Evolutionary conservation across 2,113 vertebrate species (phyloP).

Genomic region (Tyto alba): DNA sequence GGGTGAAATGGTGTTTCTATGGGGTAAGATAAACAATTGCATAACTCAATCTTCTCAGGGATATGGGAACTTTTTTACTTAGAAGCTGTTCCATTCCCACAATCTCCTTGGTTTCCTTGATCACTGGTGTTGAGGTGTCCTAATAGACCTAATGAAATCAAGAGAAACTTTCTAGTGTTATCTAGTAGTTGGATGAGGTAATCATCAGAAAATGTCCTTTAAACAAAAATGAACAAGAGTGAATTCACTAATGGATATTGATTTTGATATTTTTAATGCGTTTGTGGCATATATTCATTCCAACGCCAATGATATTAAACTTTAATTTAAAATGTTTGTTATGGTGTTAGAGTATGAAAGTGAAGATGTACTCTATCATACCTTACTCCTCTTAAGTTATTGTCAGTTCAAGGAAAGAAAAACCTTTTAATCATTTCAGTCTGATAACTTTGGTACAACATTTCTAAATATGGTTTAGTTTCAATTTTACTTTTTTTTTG

Average conservation of each 20-base stretch:
- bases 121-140: not conserved
- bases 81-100: not conserved
- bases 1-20: not conserved
- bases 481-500: not conserved
- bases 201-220: not conserved
- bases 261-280: not conserved
- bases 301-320: not conserved
- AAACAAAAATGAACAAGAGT: not conserved
- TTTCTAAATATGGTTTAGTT: not conserved
- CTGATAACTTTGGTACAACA: not conserved
- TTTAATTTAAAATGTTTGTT: not conserved
- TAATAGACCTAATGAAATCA: not conserved
- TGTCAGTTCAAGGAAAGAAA: not conserved
- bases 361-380: not conserved
- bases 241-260: not conserved
- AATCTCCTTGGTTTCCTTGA: not conserved
- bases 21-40: not conserved
- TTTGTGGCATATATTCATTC: not conserved
- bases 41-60: not conserved
- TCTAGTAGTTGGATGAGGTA: not conserved
- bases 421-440: not conserved
- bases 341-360: not conserved
- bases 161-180: not conserved
- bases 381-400: not conserved
- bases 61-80: not conserved